phyloP scores from a whole-genome alignment of 1,140 invertebrate species.

The Bursaphelenchus mucronatus region DNA sequence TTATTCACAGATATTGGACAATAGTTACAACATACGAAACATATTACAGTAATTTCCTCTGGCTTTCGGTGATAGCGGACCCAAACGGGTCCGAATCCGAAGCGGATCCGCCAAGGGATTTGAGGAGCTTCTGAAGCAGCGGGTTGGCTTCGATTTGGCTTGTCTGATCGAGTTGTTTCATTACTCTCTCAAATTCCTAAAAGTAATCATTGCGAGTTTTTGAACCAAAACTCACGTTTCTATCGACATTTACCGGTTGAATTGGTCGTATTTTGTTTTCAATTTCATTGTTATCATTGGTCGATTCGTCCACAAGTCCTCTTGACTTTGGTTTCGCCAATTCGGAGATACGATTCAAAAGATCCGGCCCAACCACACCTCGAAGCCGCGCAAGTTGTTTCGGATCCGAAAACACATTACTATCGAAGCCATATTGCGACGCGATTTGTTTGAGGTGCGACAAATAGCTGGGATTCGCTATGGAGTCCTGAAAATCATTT shows the following conservation, averaged over 20 bases:
- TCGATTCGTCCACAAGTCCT: not conserved
- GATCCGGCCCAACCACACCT: not conserved
- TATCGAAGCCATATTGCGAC: constrained; percentile 8
- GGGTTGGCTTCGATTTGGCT: no score
- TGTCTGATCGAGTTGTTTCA: not conserved
- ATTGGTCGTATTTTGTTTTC: constrained; percentile 7
- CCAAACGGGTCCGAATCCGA: no score
- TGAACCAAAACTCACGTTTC: constrained; percentile 6
- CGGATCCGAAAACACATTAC: not conserved
- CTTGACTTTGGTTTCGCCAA: not conserved
- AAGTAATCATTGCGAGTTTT: not conserved
- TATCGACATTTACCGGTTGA: constrained; percentile 15
- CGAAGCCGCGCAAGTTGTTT: not conserved
- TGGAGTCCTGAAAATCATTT: not conserved
- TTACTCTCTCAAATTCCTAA: constrained; percentile 12
- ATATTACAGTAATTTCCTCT: no score
- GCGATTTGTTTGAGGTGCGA: constrained; percentile 4
- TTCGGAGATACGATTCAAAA: not conserved
- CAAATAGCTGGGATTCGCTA: not conserved
- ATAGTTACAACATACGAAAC: no score
- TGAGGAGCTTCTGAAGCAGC: no score
- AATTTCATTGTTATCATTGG: no score
- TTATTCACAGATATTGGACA: no score
- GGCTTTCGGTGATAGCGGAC: no score
- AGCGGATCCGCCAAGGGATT: no score